phyloP scores from a whole-genome alignment of 2,113 vertebrate species.

The Seriola rivoliana region DNA sequence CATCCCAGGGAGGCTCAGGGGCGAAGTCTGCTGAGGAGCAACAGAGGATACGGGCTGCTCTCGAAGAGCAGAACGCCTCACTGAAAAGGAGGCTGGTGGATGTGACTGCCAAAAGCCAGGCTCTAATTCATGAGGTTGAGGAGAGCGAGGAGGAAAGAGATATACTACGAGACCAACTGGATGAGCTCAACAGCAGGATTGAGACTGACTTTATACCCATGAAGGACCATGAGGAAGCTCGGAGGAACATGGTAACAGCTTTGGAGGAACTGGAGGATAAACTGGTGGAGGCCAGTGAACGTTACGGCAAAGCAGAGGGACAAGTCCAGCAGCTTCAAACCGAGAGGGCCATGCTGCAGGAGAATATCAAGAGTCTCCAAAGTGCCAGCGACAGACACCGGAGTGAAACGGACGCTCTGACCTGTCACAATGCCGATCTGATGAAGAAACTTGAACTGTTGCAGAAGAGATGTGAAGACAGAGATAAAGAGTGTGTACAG shows the following conservation, averaged over 20 bases:
- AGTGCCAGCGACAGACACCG: conserved; percentile 81
- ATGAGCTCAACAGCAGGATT: conserved; percentile 86
- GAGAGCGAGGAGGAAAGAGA: conserved; percentile 85
- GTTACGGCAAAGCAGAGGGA: conserved; percentile 84
- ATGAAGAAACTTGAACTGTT: conserved; percentile 84
- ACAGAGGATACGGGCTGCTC: conserved; percentile 78
- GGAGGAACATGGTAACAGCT: conserved; percentile 81
- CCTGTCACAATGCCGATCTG: conserved; percentile 79
- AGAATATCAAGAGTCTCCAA: conserved; percentile 81
- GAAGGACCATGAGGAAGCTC: conserved; percentile 87
- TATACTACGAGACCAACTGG: conserved; percentile 88
- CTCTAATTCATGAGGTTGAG: conserved; percentile 88
- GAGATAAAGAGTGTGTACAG: conserved; percentile 77
- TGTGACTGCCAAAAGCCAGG: conserved; percentile 86
- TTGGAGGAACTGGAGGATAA: conserved; percentile 89
- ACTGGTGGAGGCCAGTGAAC: conserved; percentile 87
- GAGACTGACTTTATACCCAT: conserved; percentile 88
- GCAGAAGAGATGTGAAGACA: conserved; percentile 79
- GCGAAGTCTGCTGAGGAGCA: conserved; percentile 84
- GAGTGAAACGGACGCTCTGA: conserved; percentile 82
- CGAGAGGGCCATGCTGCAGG: conserved; percentile 84
- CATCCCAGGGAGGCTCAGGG: conserved; percentile 66
- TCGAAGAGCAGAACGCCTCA: conserved; percentile 84
- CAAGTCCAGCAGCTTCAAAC: conserved; percentile 85
- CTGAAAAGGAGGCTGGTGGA: conserved; percentile 87